Evolutionary conservation across 2,797 vertebrate genomes (phyloP), one percentile per base, ranked within the genome.

Genomic region (Peromyscus attwateri): DNA sequence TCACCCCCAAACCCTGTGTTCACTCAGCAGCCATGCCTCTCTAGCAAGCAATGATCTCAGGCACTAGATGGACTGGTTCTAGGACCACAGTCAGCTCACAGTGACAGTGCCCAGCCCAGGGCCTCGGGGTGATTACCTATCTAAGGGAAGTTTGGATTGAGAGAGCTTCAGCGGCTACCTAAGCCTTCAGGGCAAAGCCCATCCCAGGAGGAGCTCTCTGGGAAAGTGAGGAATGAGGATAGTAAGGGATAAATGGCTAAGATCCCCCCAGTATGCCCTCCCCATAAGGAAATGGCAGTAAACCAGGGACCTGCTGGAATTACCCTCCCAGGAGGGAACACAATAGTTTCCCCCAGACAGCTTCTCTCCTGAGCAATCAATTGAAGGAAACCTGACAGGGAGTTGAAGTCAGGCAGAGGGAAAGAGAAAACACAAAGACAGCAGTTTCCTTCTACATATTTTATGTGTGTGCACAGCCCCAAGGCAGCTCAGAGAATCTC

Each of bases 191-290:
- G 3, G 55, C 23, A 46, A 7, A 83, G 25, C 31, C 1, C 29
- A 43, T 37, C 82, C 52, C 29, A 3, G 31, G 64, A 77, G 55
- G 52, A 60, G 16, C 37, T 34, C 25, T 1, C 2, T 16, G 10
- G 43, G 37, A 49, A 43, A n/a, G 52, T 6, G 19, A 3, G 27
- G 7, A n/a, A 21, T 0, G 0, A 31, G 68, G 81, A 40, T 0
- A 3, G 8, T 14, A 11, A 17, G 64, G 49, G 46, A 17, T 14
- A 40, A 60, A 40, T 4, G 37, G 1, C 0, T 1, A 9, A 57
- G 60, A n/a, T 21, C 19, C 73, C 31, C 16, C 23, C 8, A 6
- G 31, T 0, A 1, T 31, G 17, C 23, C 43, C 19, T 25, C 29
- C 40, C 40, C 31, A 1, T 3, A 55, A 82, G 76, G 46, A 40